Base-by-base conservation (phyloP, 2,113 vertebrate species). In the Pomatorhinus ruficollis region DNA sequence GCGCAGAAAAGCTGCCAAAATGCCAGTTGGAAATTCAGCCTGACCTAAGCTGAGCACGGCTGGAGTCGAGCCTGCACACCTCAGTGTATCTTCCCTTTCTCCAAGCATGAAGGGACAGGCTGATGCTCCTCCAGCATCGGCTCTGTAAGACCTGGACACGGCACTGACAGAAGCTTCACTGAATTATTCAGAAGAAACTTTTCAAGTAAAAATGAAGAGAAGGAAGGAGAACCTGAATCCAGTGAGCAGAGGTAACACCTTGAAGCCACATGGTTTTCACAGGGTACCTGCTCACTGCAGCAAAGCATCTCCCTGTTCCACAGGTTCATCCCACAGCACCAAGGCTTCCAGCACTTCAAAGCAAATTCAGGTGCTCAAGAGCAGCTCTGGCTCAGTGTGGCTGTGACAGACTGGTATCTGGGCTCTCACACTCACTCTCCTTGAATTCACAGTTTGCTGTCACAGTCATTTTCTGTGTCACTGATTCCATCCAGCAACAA, bases 1-100 rank as follows among this genome's bases (percentile, higher is more conserved):
- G 88, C 89, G 66, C 27, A 56, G 19, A 61, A 84, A 78, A 94
- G 90, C 90, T 93, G 83, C 79, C 85, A 33, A 86, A 86, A 92
- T 1, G 16, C 49, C 30, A 74, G 75, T 75, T 88, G 88, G 75
- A 52, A 86, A 81, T 19, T 15, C 71, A 92, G 71, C 60, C 85
- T 59, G 68, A 45, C 10, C 42, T 1, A 4, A 28, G 11, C 50
- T 1, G 2, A 31, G 6, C 25, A 21, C 47, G 63, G 81, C 93
- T 64, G 87, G 3, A 28, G 27, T 20, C 0, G 3, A 49, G 69
- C 63, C 65, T 1, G 0, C 53, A 20, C 33, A 17, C 20, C 66
- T 31, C 9, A 1, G 47, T 9, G 50, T 5, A 5, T 24, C 63
- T 25, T 78, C 64, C 94, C 68, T 35, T 60, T 27, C 69, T 56